phyloP scores from a whole-genome alignment of 2,888 invertebrate genomes.

The Aspidiotus destructor region DNA sequence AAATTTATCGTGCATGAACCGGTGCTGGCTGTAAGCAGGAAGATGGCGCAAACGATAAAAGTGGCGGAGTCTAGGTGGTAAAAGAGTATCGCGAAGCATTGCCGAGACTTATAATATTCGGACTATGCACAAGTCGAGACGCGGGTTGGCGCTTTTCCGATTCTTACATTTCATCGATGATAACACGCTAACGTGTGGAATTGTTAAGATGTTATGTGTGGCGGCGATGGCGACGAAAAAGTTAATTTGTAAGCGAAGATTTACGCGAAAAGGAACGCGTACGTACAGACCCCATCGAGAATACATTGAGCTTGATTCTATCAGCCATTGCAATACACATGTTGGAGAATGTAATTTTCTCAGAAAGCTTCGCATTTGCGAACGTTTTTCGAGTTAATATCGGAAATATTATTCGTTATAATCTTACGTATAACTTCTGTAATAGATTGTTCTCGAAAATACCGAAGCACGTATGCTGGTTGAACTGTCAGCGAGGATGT shows the following conservation, averaged over 20 bases:
- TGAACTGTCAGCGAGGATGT: too few species aligned
- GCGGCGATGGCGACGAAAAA: background rate
- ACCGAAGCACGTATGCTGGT: too few species aligned
- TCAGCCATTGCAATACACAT: background rate
- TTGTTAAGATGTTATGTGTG: background rate
- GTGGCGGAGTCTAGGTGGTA: too few species aligned
- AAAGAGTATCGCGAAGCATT: too few species aligned
- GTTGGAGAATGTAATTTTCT: too few species aligned
- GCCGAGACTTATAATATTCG: background rate
- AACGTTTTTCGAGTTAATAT: too few species aligned
- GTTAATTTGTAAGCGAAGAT: constrained; percentile 1
- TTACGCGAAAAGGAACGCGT: background rate
- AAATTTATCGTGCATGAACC: background rate
- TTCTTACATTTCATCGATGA: background rate
- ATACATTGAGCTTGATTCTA: background rate
- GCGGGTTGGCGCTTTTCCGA: constrained; percentile 2
- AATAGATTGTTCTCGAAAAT: too few species aligned
- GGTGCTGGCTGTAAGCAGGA: background rate
- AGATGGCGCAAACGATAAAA: background rate
- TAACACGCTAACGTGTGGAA: background rate
- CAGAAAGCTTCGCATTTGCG: too few species aligned
- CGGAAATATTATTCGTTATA: too few species aligned
- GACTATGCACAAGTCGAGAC: background rate
- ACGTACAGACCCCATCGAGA: background rate
- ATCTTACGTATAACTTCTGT: too few species aligned